Conservation (phyloP, 1,140 invertebrate species). For the Orchesella cincta region DNA sequence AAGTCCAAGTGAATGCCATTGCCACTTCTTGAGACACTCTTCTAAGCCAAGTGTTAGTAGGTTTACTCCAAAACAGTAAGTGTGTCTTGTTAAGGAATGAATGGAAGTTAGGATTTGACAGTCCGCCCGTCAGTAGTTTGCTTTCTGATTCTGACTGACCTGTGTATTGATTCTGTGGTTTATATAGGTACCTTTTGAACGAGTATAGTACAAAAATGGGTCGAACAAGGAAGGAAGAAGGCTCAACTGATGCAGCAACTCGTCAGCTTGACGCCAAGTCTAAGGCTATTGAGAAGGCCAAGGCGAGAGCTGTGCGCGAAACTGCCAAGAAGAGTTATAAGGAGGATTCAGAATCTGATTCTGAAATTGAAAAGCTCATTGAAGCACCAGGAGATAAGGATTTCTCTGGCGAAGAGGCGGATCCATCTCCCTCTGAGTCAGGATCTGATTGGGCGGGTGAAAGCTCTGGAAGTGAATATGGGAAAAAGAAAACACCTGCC, state of each 20-base stretch:
- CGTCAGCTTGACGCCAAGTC: slow-evolving; percentile 32
- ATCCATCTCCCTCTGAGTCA: slow-evolving; percentile 25
- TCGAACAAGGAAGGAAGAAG: slow-evolving; percentile 30
- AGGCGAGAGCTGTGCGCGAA: slow-evolving; percentile 27
- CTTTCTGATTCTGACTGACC: no score
- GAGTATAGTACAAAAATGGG: slow-evolving; percentile 32
- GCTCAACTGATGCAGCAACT: slow-evolving; percentile 16
- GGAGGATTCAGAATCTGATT: slow-evolving; percentile 34
- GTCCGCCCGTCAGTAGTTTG: no score
- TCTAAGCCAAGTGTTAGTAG: no score
- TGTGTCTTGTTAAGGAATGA: no score
- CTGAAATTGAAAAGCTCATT: slow-evolving; percentile 9
- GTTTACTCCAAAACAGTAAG: no score
- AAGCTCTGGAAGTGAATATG: slow-evolving; percentile 47
- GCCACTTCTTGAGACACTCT: no score
- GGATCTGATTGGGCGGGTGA: slow-evolving; percentile 38
- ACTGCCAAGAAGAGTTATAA: slow-evolving; percentile 31
- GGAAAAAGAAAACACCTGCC: slow-evolving; percentile 35
- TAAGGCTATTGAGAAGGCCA: slow-evolving; percentile 37
- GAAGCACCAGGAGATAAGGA: slow-evolving; percentile 29
- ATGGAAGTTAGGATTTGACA: no score
- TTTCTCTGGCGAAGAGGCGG: slow-evolving; percentile 29
- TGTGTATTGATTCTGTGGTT: no score
- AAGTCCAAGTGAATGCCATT: no score
- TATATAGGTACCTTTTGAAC: no score